Evolutionary conservation across 2,888 invertebrate genomes (phyloP).

Genomic region (Hylaea fasciaria): DNA sequence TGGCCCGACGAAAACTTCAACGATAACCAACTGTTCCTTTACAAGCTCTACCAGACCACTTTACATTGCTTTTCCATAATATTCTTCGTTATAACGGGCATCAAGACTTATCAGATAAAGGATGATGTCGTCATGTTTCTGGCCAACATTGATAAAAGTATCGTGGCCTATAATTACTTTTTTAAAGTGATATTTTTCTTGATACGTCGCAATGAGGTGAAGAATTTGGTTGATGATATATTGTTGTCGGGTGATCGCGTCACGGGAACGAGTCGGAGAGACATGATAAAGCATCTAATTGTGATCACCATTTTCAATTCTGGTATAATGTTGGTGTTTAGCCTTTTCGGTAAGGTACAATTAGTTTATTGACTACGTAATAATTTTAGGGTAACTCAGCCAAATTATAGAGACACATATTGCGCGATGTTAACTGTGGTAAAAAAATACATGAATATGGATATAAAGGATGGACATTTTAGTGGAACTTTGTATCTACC

Average conservation of each 20-base stretch:
- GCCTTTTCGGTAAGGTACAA: slow-evolving; percentile 48
- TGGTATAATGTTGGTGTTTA: slow-evolving; percentile 51
- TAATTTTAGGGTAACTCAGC: too few relatives aligned
- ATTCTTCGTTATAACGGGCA: slow-evolving; percentile 55
- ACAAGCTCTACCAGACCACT: slow-evolving; percentile 57
- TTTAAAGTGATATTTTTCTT: slow-evolving; percentile 62
- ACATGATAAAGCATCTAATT: slow-evolving; percentile 32
- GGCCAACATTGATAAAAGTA: slow-evolving; percentile 62
- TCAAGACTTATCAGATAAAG: slow-evolving; percentile 56
- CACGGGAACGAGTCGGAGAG: slow-evolving; percentile 38
- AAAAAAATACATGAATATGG: too few relatives aligned
- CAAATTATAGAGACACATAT: too few relatives aligned
- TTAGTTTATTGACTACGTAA: too few relatives aligned
- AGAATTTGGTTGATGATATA: slow-evolving; percentile 60
- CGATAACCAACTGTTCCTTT: slow-evolving; percentile 44
- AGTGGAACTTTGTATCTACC: too few relatives aligned
- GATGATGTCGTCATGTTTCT: slow-evolving; percentile 54
- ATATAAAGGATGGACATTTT: too few relatives aligned
- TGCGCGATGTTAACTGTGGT: too few relatives aligned
- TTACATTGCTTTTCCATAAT: slow-evolving; percentile 52
- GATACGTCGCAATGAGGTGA: slow-evolving; percentile 54
- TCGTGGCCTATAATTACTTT: slow-evolving; percentile 64
- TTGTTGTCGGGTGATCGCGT: slow-evolving; percentile 62
- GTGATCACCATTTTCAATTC: slow-evolving; percentile 36
- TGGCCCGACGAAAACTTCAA: slow-evolving; percentile 63